These are phyloP conservation scores for Drosophila prostipennis DNA, from an alignment of 2,888 invertebrate species.

Conservation along the genomic window DNA sequence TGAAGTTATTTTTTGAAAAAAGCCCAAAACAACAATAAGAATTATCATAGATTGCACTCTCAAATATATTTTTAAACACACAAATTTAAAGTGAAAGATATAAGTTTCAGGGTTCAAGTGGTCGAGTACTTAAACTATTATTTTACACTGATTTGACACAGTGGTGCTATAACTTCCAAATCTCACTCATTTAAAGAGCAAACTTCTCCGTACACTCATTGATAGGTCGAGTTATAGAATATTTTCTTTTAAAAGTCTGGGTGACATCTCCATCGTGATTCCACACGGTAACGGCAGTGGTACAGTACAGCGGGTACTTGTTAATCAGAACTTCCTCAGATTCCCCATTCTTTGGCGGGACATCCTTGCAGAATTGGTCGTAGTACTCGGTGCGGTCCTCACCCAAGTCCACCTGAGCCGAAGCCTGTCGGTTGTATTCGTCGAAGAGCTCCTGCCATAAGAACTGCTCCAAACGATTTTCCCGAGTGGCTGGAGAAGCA, in stretches of 20 bases:
- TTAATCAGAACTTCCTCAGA: slow-evolving; percentile 66
- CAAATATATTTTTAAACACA: background rate
- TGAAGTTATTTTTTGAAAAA: no score
- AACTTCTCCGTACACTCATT: slow-evolving; percentile 78
- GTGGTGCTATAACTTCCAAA: background rate
- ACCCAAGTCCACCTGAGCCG: slow-evolving; percentile 31
- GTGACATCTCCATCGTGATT: slow-evolving; percentile 79
- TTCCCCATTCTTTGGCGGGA: slow-evolving; percentile 61
- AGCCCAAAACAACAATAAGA: no score
- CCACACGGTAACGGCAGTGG: slow-evolving; percentile 80
- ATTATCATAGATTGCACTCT: no score
- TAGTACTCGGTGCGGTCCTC: slow-evolving; percentile 76
- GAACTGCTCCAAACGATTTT: slow-evolving; percentile 77
- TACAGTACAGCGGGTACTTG: slow-evolving; percentile 80
- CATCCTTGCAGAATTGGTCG: slow-evolving; percentile 76
- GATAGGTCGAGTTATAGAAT: slow-evolving; percentile 73
- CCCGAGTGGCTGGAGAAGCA: slow-evolving; percentile 70
- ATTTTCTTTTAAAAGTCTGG: slow-evolving; percentile 73
- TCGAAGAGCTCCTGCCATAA: slow-evolving; percentile 81
- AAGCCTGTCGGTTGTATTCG: slow-evolving; percentile 78
- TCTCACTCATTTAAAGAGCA: slow-evolving; percentile 52
- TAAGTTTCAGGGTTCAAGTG: no score
- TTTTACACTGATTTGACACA: background rate
- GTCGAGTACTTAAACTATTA: no score
- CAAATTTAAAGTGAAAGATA: background rate